phyloP scores from a whole-genome alignment of 1,140 invertebrate genomes.

The Trichonephila clavipes region DNA sequence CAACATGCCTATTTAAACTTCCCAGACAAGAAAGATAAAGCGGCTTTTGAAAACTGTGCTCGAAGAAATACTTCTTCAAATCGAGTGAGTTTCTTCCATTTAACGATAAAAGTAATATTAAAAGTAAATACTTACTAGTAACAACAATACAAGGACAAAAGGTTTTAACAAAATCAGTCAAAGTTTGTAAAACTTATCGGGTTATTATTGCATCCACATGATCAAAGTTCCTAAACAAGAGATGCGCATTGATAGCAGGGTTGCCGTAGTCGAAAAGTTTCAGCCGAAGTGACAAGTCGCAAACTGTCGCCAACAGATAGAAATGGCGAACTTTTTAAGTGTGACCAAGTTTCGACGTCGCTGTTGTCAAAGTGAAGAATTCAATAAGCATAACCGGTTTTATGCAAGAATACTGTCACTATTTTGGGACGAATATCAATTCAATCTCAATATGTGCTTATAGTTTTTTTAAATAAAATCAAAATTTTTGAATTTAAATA shows the following conservation, averaged over 20 bases:
- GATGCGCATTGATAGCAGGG: conserved; percentile 64
- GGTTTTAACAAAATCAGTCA: not conserved
- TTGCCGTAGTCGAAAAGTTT: conserved; percentile 36
- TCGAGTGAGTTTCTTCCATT: no score
- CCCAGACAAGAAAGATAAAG: not conserved
- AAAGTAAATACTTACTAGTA: not conserved
- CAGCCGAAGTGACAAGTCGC: not conserved
- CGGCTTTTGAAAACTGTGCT: no score
- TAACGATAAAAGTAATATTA: not conserved
- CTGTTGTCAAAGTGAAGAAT: not conserved
- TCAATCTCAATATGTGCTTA: no score
- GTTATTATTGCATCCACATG: conserved; percentile 39
- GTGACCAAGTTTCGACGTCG: not conserved
- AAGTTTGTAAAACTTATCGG: conserved; percentile 15
- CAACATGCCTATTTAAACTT: not conserved
- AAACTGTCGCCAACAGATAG: not conserved
- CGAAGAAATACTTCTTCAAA: no score
- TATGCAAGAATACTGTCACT: no score
- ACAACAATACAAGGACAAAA: not conserved
- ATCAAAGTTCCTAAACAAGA: conserved; percentile 44
- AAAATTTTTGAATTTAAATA: no score
- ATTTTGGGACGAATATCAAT: no score
- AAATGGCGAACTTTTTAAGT: not conserved
- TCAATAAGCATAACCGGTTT: no score
- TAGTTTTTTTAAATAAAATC: no score